phyloP scores from a whole-genome alignment of 2,888 invertebrate species.

The Alcis repandata region DNA sequence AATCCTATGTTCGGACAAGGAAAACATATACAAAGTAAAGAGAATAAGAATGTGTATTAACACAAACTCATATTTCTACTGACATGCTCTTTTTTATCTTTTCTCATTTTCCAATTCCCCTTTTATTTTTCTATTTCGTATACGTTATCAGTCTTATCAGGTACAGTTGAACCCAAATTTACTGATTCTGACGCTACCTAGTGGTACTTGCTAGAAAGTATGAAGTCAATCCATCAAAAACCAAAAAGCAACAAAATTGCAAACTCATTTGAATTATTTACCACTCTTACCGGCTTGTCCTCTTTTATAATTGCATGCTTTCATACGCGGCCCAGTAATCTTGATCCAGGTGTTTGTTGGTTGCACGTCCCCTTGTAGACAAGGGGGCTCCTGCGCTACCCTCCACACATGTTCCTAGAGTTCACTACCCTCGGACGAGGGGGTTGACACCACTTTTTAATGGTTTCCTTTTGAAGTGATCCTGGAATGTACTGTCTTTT shows the following conservation, averaged over 20 bases:
- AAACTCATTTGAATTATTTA: constrained; percentile 35
- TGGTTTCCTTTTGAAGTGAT: constrained; percentile 22
- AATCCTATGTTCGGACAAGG: no score
- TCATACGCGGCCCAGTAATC: constrained; percentile 36
- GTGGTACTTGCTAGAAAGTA: no score
- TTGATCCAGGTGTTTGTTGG: constrained; percentile 49
- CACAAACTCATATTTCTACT: no score
- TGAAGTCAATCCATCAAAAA: not conserved
- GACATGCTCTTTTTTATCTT: no score
- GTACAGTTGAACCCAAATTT: no score
- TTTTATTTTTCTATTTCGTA: no score
- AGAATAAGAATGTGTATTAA: no score
- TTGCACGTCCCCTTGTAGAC: constrained; percentile 38
- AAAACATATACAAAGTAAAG: no score
- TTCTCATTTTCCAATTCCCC: no score
- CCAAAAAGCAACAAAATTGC: not conserved
- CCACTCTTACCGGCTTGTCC: constrained; percentile 18
- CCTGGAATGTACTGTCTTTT: constrained; percentile 4
- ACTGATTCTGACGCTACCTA: no score
- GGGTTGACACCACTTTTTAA: constrained; percentile 33
- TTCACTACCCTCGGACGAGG: constrained; percentile 41
- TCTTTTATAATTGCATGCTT: constrained; percentile 28
- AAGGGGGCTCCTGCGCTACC: constrained; percentile 38
- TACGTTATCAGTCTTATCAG: no score
- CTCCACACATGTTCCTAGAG: constrained; percentile 40